phyloP scores from a whole-genome alignment of 2,113 vertebrate genomes.

The Onychostruthus taczanowskii region DNA sequence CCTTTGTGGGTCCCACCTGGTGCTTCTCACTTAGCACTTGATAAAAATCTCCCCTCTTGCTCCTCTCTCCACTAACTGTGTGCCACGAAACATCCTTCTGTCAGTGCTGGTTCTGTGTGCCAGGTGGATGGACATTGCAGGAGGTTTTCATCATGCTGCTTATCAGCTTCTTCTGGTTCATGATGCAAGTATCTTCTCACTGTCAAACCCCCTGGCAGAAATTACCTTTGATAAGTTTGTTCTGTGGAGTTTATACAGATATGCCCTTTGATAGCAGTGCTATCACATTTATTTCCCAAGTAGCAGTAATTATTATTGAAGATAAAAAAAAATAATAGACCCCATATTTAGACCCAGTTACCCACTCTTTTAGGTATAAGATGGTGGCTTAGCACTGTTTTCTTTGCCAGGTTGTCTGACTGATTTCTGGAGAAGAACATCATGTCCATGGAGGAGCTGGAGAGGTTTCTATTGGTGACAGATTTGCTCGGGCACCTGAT shows the following conservation, averaged over 20 bases:
- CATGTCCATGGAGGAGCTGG: not conserved
- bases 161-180: constrained; percentile 18
- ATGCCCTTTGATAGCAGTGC: not conserved
- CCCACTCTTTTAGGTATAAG: not conserved
- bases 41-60: constrained; percentile 64
- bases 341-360: not conserved
- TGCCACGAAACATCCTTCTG: constrained; percentile 33
- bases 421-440: not conserved
- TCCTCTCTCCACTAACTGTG: constrained; percentile 29
- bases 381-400: not conserved
- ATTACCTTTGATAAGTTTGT: constrained; percentile 9
- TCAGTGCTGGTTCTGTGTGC: constrained; percentile 22
- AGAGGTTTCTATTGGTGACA: not conserved
- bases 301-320: not conserved
- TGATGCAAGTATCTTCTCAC: not conserved
- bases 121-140: not conserved
- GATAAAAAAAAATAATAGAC: not conserved
- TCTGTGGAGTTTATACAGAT: not conserved
- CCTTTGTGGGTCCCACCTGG: constrained; percentile 55
- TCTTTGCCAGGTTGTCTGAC: not conserved
- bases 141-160: not conserved
- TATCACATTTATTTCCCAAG: not conserved
- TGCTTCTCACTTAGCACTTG: constrained; percentile 19
- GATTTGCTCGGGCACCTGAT: not conserved
- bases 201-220: not conserved